Percentiles rank a stretch among this genome's conserved stretches.
These are phyloP conservation scores for Drosophila mercatorum DNA, from an alignment of 2,888 invertebrate species.

Conservation along the genomic window DNA sequence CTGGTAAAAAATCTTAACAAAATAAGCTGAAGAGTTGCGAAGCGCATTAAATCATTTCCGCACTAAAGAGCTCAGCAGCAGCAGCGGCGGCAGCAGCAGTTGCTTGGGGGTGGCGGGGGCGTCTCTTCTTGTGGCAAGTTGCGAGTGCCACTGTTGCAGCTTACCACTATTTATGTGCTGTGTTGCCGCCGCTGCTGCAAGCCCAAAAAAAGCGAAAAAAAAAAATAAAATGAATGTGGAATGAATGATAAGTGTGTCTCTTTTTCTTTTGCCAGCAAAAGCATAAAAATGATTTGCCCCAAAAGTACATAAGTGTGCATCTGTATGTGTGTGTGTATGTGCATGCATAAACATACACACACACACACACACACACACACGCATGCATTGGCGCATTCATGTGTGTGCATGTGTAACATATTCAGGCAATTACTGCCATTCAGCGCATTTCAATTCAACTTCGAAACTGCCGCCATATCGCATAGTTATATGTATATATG, in stretches of 20 bases:
- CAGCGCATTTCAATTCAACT: constrained; percentile 79
- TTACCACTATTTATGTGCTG: constrained; percentile 70
- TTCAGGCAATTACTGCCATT: constrained; percentile 79
- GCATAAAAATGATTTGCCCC: constrained; percentile 69
- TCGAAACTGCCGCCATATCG: constrained; percentile 65
- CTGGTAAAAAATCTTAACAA: constrained; percentile 67
- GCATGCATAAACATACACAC: constrained; percentile 3
- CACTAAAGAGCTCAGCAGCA: constrained; percentile 66
- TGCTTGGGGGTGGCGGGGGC: neutral
- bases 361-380: constrained; percentile 2
- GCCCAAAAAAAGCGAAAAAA: constrained; percentile 15
- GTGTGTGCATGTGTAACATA: constrained; percentile 75
- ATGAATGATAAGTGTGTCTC: constrained; percentile 64
- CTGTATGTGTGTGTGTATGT: constrained; percentile 1
- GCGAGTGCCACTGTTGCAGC: constrained; percentile 58
- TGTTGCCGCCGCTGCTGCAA: constrained; percentile 21
- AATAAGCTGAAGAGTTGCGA: constrained; percentile 79
- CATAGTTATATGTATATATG: neutral
- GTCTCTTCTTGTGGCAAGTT: constrained; percentile 60
- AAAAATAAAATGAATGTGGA: constrained; percentile 30
- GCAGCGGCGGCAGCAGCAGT: neutral
- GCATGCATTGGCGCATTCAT: constrained; percentile 63
- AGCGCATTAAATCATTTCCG: constrained; percentile 81
- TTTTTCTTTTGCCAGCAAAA: constrained; percentile 52
- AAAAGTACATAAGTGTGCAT: constrained; percentile 45